These are phyloP conservation scores for Dryadula phaetusa DNA, from an alignment of 2,888 invertebrate species.

Conservation along the genomic window DNA sequence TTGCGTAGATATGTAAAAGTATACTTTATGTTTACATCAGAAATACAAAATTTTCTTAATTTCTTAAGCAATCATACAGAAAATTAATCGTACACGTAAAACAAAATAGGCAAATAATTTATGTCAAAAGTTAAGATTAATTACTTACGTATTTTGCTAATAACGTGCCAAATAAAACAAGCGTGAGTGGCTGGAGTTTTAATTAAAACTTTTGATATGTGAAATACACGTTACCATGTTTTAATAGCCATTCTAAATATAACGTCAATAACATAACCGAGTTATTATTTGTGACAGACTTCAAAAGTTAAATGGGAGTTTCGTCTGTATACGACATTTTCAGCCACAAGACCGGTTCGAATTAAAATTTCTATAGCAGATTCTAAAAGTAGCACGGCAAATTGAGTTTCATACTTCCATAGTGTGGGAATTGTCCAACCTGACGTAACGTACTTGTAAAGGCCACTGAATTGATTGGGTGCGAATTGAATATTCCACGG, in stretches of 20 bases:
- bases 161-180: slow-evolving; percentile 17
- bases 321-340: slow-evolving; percentile 65
- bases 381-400: slow-evolving; percentile 53
- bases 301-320: slow-evolving; percentile 40
- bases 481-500: slow-evolving; percentile 33
- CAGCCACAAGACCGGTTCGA: slow-evolving; percentile 54
- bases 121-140: slow-evolving; percentile 17
- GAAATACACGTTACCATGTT: slow-evolving; percentile 1
- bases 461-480: slow-evolving; percentile 45
- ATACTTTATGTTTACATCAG: background rate
- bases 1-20: no score
- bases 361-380: slow-evolving; percentile 63
- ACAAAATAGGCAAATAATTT: slow-evolving; percentile 11
- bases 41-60: background rate
- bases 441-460: slow-evolving; percentile 48
- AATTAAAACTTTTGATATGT: slow-evolving; percentile 23
- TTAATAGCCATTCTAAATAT: slow-evolving; percentile 20
- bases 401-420: slow-evolving; percentile 59
- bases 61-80: slow-evolving; percentile 5
- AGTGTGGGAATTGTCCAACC: slow-evolving; percentile 58
- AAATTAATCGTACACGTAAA: background rate
- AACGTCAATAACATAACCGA: slow-evolving; percentile 32
- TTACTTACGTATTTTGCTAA: slow-evolving; percentile 13
- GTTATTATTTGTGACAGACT: slow-evolving; percentile 31
- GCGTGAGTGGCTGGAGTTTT: slow-evolving; percentile 4